A percentile compares a stretch with the other conserved stretches of the same genome.
phyloP scores from a whole-genome alignment of 1,140 invertebrate species.

The Drosophila mojavensis region DNA sequence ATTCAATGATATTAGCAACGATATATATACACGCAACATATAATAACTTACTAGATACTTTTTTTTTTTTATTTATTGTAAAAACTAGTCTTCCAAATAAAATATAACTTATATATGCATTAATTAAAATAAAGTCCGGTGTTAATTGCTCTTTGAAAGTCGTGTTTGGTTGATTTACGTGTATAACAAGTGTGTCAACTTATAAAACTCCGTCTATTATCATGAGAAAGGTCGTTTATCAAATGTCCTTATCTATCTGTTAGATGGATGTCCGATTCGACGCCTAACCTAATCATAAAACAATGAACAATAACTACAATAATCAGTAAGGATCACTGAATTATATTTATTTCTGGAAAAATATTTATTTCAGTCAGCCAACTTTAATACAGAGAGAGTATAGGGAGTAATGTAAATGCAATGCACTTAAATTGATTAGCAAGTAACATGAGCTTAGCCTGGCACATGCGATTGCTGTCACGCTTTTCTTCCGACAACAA shows the following conservation, averaged over 20 bases:
- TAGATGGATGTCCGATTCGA: too few species aligned
- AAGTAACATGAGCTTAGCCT: conserved; percentile 1
- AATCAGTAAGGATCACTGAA: too few species aligned
- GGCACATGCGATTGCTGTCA: conserved; percentile 5
- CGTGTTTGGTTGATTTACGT: background rate
- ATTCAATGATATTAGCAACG: conserved; percentile 65
- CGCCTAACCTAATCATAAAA: too few species aligned
- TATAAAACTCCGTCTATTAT: too few species aligned
- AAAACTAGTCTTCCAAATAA: conserved; percentile 37
- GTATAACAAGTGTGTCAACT: too few species aligned
- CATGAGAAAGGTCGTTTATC: too few species aligned
- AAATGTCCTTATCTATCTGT: too few species aligned
- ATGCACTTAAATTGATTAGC: conserved; percentile 15
- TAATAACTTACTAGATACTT: conserved; percentile 18
- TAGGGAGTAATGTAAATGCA: background rate
- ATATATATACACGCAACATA: conserved; percentile 36
- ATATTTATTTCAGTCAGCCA: too few species aligned
- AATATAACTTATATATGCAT: conserved; percentile 41
- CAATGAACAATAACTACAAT: too few species aligned
- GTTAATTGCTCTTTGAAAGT: conserved; percentile 4
- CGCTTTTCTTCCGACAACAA: background rate
- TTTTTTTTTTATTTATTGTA: conserved; percentile 61
- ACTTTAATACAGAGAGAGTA: too few species aligned
- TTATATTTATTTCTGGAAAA: too few species aligned
- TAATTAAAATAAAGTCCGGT: conserved; percentile 27